Base-by-base conservation (phyloP, 2,888 invertebrate species). In the Nomada ruficornis region DNA sequence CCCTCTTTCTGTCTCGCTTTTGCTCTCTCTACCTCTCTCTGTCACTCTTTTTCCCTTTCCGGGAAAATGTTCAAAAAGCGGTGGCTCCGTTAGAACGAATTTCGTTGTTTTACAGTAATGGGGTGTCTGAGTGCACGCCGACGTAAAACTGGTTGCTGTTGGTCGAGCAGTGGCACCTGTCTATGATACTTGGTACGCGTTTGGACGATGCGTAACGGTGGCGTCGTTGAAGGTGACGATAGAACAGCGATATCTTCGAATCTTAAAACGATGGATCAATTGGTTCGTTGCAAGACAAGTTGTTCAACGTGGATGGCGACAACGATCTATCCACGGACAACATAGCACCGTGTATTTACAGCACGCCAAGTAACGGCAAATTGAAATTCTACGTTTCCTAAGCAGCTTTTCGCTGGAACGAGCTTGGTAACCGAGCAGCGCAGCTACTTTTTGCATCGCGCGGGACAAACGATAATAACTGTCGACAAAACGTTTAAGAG, bases 21-120 rank as follows among this genome's bases (percentile, higher is more conserved):
- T 7, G 36, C 36, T 2, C 26, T 26, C 2, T 7, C 36, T 26
- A 0, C 7, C 36, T 7, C 36, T 7, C 36, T 0, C 36, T 36
- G 36, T 36, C 36, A 7, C 36, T 36, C 36, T 7, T 36, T 65
- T 20, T 47, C 44, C 36, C 23, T 68, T 23, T 42, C 26, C 50
- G 54, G 82, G 55, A 26, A 70, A 81, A 68, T 20, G 71, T 81
- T 71, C 63, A 65, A 36, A 63, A 50, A 71, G 82, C 57, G 50
- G 20, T 42, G 36, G 50, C 75, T 65, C 54, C 57, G 67, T 70
- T 70, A 4, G 67, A 71, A 81, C 65, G 70, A 62, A 63, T 76
- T 76, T 81, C 57, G 62, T 64, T 81, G 82, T 71, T 81, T 81
- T 50, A 62, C 26, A 26, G 63, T 62, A 73, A 55, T 50, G 36